Evolutionary conservation across 2,888 invertebrate genomes (phyloP).

Genomic region (Rhagophthalmus giganteus): DNA sequence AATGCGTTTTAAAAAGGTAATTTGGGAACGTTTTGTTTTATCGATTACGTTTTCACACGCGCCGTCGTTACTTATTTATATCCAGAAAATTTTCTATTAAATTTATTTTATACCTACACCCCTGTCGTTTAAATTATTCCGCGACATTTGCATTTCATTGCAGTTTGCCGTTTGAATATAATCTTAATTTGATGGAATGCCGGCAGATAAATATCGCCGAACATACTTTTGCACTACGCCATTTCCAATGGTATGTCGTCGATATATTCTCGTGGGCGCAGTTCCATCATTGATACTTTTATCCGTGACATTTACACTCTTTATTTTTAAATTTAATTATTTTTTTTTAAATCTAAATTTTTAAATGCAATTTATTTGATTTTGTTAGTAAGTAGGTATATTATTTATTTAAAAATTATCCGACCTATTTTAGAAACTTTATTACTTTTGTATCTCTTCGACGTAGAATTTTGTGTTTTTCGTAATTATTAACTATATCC

Average conservation of each 20-base stretch:
- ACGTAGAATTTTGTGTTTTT: no score
- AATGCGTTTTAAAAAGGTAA: conserved; percentile 29
- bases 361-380: background rate
- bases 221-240: conserved; percentile 37
- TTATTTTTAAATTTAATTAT: no score
- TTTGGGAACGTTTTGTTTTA: conserved; percentile 19
- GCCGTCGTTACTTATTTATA: conserved; percentile 2
- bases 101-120: conserved; percentile 33
- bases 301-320: conserved; percentile 24
- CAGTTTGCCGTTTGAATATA: conserved; percentile 37
- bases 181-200: conserved; percentile 47
- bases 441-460: background rate
- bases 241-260: conserved; percentile 30
- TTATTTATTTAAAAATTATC: background rate
- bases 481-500: no score
- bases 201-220: conserved; percentile 34
- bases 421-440: background rate
- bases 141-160: conserved; percentile 47
- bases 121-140: conserved; percentile 44
- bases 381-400: no score
- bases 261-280: conserved; percentile 30
- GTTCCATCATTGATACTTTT: conserved; percentile 27
- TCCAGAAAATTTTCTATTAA: conserved; percentile 35
- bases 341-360: background rate
- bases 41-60: conserved; percentile 13